Conservation (phyloP, 2,797 vertebrate species). For the Melopsittacus undulatus region DNA sequence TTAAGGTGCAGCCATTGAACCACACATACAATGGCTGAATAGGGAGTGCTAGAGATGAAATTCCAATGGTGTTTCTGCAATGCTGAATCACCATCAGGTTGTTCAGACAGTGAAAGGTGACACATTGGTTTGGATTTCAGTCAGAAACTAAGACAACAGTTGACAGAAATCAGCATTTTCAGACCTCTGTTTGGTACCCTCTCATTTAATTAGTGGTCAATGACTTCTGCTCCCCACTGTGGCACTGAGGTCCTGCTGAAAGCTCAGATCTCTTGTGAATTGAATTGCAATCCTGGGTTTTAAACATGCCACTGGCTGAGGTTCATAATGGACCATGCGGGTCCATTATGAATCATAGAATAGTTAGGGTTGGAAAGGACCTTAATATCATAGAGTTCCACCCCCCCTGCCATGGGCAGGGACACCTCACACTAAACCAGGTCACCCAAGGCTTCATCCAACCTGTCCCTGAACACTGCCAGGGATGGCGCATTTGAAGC, state of each 20-base stretch:
- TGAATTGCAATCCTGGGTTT: neutral
- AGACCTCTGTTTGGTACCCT: neutral
- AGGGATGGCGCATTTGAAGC: too few relatives aligned
- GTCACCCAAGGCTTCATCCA: too few relatives aligned
- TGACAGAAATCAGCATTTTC: constrained; percentile 35
- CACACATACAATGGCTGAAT: neutral
- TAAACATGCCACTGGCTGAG: neutral
- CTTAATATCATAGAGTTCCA: too few relatives aligned
- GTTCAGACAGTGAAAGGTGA: neutral
- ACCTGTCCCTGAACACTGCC: too few relatives aligned
- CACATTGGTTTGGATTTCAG: constrained; percentile 12
- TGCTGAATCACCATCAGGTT: constrained; percentile 9
- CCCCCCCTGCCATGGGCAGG: too few relatives aligned
- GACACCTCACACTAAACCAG: too few relatives aligned
- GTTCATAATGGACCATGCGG: neutral
- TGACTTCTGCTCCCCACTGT: neutral
- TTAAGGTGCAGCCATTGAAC: constrained; percentile 9
- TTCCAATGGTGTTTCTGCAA: constrained; percentile 44
- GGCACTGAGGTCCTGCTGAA: neutral
- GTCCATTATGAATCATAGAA: too few relatives aligned
- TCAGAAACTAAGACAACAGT: constrained; percentile 15
- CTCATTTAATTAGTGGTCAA: neutral
- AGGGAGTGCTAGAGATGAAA: constrained; percentile 23
- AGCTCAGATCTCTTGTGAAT: neutral
- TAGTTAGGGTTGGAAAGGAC: too few relatives aligned